Base-by-base conservation (phyloP, 1,140 invertebrate species). In the Dufourea novaeangliae region DNA sequence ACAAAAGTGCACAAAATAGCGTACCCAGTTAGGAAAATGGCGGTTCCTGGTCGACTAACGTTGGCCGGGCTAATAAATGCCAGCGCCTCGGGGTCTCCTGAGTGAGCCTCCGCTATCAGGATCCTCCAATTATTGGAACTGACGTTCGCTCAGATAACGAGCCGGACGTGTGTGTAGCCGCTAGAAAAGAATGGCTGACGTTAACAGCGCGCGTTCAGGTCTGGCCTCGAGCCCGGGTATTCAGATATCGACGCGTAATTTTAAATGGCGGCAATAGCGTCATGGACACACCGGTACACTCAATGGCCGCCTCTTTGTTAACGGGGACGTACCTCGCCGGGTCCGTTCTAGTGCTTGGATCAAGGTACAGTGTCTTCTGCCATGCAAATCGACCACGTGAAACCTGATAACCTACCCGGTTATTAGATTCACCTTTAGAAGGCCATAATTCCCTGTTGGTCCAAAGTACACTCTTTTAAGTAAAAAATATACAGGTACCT, bases 91-190 rank as follows among this genome's bases (percentile, higher is more conserved):
- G 71, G 71, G n/a, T n/a, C 71, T 56, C 2, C 46, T 32, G 8
- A 10, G 20, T 34, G 20, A 54, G 37, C 20, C n/a, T 10, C 25
- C 25, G 46, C 56, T 74, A 74, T 74, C 71, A 34, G 62, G 10
- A 25, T 56, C 34, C 62, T 64, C 50, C 62, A 74, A 74, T 74
- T 74, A 74, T 74, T 67, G 71, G 71, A 74, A 74, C 27, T 74
- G 71, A 74, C 71, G 62, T 66, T 34, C 29, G n/a, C 61, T 39
- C 20, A 29, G 71, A 74, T 74, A 74, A 74, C 62, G 34, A 25
- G 10, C 17, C 5, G 29, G 25, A 17, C 34, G 4, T 39, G 50
- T 39, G 44, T n/a, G 8, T n/a, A 3, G 29, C 11, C 14, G 10
- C 46, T 32, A 32, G 17, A 17, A 54, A 73, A 73, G 62, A 66